Evolutionary conservation across 1,140 invertebrate genomes (phyloP).

Genomic region (Caenorhabditis brenneri): DNA sequence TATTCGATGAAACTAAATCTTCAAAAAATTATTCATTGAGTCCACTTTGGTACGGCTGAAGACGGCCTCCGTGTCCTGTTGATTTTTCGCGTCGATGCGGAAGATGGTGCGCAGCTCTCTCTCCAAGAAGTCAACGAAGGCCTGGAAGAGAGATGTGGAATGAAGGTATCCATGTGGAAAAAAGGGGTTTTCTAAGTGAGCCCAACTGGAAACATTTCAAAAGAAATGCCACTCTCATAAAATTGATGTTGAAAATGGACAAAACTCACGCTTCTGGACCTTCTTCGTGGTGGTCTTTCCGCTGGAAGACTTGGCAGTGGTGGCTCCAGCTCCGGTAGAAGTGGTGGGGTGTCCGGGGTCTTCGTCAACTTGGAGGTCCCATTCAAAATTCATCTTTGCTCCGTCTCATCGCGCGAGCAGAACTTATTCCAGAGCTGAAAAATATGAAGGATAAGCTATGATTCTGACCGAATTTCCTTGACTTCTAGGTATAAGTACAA

Average conservation of each 20-base stretch:
- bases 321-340: not conserved
- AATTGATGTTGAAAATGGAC: too few species aligned
- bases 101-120: slow-evolving; percentile 63
- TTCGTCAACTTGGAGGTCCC: slow-evolving; percentile 27
- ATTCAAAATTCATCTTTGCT: slow-evolving; percentile 60
- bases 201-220: not conserved
- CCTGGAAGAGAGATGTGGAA: slow-evolving; percentile 51
- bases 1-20: too few species aligned
- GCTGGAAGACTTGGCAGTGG: not conserved
- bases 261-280: slow-evolving; percentile 20
- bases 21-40: too few species aligned
- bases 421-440: slow-evolving; percentile 67
- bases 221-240: slow-evolving; percentile 52
- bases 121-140: slow-evolving; percentile 60
- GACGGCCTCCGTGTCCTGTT: slow-evolving; percentile 54
- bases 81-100: not conserved
- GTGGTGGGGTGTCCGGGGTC: slow-evolving; percentile 40
- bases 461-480: too few species aligned
- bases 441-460: not conserved
- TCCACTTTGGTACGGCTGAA: too few species aligned
- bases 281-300: slow-evolving; percentile 37
- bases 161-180: too few species aligned
- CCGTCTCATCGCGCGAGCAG: slow-evolving; percentile 64
- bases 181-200: too few species aligned
- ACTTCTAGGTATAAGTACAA: too few species aligned